Evolutionary conservation across 1,140 invertebrate genomes (phyloP), one percentile per base, ranked within the genome.

Genomic region (Danaus melanippus): DNA sequence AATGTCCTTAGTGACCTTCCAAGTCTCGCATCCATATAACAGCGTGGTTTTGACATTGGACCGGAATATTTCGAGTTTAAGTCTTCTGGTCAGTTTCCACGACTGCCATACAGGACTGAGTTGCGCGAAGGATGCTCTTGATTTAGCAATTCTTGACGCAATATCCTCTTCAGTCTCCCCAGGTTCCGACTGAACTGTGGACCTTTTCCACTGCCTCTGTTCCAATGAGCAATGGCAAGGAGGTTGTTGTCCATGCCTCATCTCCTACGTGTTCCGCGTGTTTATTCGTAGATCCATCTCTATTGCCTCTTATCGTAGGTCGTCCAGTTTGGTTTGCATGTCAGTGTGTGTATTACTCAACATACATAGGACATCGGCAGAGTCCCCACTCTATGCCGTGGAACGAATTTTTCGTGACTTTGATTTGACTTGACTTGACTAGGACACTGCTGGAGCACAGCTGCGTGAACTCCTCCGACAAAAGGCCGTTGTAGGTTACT

Each of bases 311-410:
- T 32, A 1, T 50, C 42, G 53, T 41, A 57, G 42, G 54, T 57
- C 62, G 42, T 58, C 49, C 15, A 64, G 12, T 47, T 64, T 64
- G 15, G 47, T 12, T 40, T 63, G 61, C 61, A 63, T 58, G 42
- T 64, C 50, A 9, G 40, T 39, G 39, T 32, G 57, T 12, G 42
- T 59, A 21, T 59, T 46, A 42, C 57, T 60, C 10, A 60, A 17
- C 12, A 64, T 21, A 12, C 57, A 64, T 8, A 62, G 10, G 48
- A 56, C 57, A 39, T 64, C 57, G 40, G 54, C 56, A 41, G 10
- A 43, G 11, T 10, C 48, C 58, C 44, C 52, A 52, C 42, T 53
- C 51, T 53, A 51, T 55, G 40, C 43, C 32, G 50, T 51, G 53
- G 47, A 7, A 53, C 57, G 5, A 1, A 3, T 3, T 15, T 15